Evolutionary conservation across 2,113 vertebrate species (phyloP), one percentile per base, ranked within the genome.

Genomic region (Nymphicus hollandicus): DNA sequence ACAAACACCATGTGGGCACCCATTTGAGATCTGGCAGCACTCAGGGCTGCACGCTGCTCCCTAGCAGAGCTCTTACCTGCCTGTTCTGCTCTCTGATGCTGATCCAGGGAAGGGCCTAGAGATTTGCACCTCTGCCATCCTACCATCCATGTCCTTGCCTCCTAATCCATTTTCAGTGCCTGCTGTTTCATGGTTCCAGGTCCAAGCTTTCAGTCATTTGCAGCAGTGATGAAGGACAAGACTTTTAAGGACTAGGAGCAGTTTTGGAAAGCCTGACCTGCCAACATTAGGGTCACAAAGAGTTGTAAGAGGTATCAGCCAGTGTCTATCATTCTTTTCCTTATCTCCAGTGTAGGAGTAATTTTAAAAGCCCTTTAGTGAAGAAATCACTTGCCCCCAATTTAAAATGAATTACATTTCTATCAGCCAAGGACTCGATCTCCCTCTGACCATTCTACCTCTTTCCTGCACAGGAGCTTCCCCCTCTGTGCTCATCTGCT

Each of bases 1-100:
- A 24, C 7, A 53, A 76, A 24, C 7, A 53, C 17, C 6, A 2
- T 9, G 4, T 0, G 0, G 29, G 29, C 0, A 0, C 18, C 9
- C 10, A 5, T 76, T 44, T 6, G 1, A 2, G 13, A 19, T 80
- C 24, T 53, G 74, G 23, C 29, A 39, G 78, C 11, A 31, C 1
- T 3, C 2, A 8, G 10, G 13, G 7, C 24, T 49, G 8, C 1
- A 5, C 4, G 13, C 13, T 2, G 1, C 9, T 44, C 6, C 31
- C 11, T 31, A 46, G 43, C 11, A 41, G 60, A 66, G 47, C 13
- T 80, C n/a, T 17, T 28, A 55, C 11, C 13, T 50, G 22, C 33
- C 27, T 28, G 8, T 41, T 88, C 28, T 63, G 33, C 11, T 65
- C 27, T 37, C 35, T 61, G 35, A 17, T 52, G 27, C 69, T 78